Conservation (phyloP, 2,888 invertebrate genomes). For the Cantharis rustica region DNA sequence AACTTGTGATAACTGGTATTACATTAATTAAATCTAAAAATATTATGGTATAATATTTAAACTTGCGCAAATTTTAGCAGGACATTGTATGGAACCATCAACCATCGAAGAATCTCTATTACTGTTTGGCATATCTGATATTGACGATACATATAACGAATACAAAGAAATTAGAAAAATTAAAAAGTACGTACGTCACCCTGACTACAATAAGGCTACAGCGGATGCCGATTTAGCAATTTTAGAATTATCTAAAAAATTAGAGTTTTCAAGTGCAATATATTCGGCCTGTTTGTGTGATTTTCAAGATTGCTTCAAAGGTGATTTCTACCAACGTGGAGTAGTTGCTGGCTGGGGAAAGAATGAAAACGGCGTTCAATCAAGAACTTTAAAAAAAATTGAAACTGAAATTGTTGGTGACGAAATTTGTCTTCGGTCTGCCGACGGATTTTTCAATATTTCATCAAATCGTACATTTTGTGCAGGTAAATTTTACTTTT, state of each 20-base stretch:
- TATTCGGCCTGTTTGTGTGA: not conserved
- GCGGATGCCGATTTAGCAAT: not conserved
- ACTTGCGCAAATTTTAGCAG: not conserved
- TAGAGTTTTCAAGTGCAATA: not conserved
- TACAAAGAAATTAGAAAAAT: not conserved
- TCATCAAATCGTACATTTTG: not conserved
- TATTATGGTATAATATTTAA: not conserved
- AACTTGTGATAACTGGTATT: not conserved
- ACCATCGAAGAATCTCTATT: not conserved
- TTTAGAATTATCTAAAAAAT: not conserved
- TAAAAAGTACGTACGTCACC: not conserved
- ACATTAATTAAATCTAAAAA: not conserved
- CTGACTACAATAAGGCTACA: not conserved
- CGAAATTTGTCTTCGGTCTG: not conserved
- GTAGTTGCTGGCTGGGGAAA: not conserved
- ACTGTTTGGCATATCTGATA: not conserved
- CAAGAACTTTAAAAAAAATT: not conserved
- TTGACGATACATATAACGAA: not conserved
- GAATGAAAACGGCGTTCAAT: not conserved
- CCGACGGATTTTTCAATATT: not conserved
- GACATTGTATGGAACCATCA: not conserved
- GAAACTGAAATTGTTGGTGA: not conserved
- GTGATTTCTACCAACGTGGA: not conserved
- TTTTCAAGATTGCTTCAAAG: not conserved
- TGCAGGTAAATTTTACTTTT: not conserved